Percentiles rank a stretch among this genome's conserved stretches.
Evolutionary conservation across 2,888 invertebrate species (phyloP).

Genomic region (Ophion ellenae): DNA sequence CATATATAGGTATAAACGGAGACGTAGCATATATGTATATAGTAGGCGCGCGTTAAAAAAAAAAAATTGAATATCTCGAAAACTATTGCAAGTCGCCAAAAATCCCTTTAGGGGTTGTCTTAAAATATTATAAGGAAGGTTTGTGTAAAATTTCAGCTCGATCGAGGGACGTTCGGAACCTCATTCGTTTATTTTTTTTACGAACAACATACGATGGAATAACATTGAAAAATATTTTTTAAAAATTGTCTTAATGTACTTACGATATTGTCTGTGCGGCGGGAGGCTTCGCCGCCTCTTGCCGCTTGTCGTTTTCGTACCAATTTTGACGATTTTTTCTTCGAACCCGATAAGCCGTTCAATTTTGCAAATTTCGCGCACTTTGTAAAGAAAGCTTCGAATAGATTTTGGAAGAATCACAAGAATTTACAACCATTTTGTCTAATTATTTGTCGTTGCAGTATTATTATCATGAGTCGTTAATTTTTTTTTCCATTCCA

Average conservation of each 20-base stretch:
- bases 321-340: constrained; percentile 76
- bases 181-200: not conserved
- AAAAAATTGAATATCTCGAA: too few species aligned
- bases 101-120: too few species aligned
- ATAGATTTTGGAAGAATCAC: constrained; percentile 49
- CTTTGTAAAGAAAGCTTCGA: constrained; percentile 12
- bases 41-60: too few species aligned
- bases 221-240: not conserved
- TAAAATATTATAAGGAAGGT: too few species aligned
- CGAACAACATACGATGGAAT: not conserved
- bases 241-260: constrained; percentile 69
- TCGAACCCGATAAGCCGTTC: constrained; percentile 16
- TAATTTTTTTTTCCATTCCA: constrained; percentile 40
- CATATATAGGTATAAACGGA: too few species aligned
- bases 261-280: constrained; percentile 81
- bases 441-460: constrained; percentile 65
- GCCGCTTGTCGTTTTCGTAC: constrained; percentile 81
- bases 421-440: constrained; percentile 60
- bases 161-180: too few species aligned
- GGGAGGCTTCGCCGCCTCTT: constrained; percentile 82
- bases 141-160: too few species aligned
- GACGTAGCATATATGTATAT: too few species aligned
- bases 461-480: constrained; percentile 50
- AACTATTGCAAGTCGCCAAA: too few species aligned
- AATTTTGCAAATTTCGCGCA: constrained; percentile 38